Evolutionary conservation across 2,113 vertebrate genomes (phyloP).

Genomic region (Ageneiosus marmoratus): DNA sequence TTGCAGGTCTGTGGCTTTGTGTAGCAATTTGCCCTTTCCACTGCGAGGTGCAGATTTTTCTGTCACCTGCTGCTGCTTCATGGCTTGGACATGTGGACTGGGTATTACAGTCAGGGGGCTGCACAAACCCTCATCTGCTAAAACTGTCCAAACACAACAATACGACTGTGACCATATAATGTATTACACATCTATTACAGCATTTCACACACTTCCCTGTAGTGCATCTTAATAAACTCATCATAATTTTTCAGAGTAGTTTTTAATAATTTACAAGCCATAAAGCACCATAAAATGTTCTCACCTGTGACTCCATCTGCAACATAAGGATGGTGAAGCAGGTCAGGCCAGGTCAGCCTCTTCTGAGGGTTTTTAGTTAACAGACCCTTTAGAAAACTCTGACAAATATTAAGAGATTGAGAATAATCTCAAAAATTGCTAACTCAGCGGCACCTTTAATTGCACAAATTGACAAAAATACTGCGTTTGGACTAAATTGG

Average conservation of each 20-base stretch:
- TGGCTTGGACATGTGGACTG: constrained; percentile 78
- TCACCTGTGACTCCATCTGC: constrained; percentile 85
- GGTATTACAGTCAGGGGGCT: constrained; percentile 84
- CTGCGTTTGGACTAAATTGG: background rate
- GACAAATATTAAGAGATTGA: constrained; percentile 21
- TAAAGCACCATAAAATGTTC: constrained; percentile 18
- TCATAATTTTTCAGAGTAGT: background rate
- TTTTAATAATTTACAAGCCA: background rate
- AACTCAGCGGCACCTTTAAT: background rate
- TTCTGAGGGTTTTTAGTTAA: constrained; percentile 88
- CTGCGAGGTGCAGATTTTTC: constrained; percentile 65
- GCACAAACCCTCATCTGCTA: constrained; percentile 67
- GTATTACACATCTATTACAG: background rate
- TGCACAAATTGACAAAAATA: background rate
- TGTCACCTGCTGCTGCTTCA: constrained; percentile 81
- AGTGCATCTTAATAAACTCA: background rate
- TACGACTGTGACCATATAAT: background rate
- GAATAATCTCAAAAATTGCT: constrained; percentile 7
- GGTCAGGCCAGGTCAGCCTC: constrained; percentile 89
- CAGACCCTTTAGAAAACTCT: constrained; percentile 93
- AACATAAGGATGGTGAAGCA: constrained; percentile 90
- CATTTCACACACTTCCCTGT: background rate
- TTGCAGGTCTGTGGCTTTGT: constrained; percentile 72
- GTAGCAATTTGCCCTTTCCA: constrained; percentile 76
- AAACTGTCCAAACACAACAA: constrained; percentile 68